phyloP scores from a whole-genome alignment of 2,113 vertebrate species.

The Chiloscyllium plagiosum region DNA sequence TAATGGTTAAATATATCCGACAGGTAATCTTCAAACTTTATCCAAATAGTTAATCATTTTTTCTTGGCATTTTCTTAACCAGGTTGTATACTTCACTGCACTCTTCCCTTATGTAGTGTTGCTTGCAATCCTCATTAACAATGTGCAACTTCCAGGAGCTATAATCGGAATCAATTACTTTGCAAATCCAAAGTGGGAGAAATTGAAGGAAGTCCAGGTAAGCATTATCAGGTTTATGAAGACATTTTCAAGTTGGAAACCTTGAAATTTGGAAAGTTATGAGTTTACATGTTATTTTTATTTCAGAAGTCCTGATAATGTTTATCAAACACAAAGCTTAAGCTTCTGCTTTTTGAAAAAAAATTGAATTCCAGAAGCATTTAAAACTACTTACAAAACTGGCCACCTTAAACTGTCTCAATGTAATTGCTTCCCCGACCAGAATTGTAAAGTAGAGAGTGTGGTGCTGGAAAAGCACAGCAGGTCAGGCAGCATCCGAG shows the following conservation, averaged over 20 bases:
- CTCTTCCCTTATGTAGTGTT: slow-evolving; percentile 63
- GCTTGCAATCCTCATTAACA: slow-evolving; percentile 61
- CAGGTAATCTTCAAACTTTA: not conserved
- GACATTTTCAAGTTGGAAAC: not conserved
- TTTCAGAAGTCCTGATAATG: not conserved
- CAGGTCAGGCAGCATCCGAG: too few relatives aligned
- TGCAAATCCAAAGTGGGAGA: slow-evolving; percentile 58
- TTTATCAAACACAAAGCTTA: not conserved
- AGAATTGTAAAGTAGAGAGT: not conserved
- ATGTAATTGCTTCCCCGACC: not conserved
- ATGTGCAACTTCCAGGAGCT: slow-evolving; percentile 61
- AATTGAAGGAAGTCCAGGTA: slow-evolving; percentile 57
- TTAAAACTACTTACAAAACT: not conserved
- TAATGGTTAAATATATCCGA: not conserved
- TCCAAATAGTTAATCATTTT: not conserved
- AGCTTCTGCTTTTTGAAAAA: not conserved
- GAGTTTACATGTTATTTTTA: not conserved
- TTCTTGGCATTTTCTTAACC: not conserved
- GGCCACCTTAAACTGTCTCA: not conserved
- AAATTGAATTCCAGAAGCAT: not conserved
- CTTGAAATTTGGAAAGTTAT: not conserved
- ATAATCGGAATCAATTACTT: slow-evolving; percentile 57
- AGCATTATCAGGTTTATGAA: not conserved
- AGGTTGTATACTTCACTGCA: slow-evolving; percentile 67
- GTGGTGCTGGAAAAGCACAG: too few relatives aligned